Evolutionary conservation across 2,888 invertebrate genomes (phyloP), one percentile per base, ranked within the genome.

Genomic region (Microplitis manilae): DNA sequence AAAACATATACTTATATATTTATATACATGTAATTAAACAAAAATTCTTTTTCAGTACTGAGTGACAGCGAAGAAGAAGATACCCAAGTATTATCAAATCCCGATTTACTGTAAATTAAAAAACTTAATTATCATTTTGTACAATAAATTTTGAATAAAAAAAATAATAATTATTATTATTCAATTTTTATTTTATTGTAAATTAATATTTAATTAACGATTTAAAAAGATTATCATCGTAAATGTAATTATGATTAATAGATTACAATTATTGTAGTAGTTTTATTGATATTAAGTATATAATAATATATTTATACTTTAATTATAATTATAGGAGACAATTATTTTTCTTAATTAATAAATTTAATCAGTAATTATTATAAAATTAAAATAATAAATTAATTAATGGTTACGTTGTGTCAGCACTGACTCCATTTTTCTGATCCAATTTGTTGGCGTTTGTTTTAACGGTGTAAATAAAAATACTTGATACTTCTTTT

Each of bases 381-480:
- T 61, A 20, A 38, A 38, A 62, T 40, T 68, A 68, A 61, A 60
- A 59, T 30, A 30, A 30, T 30, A 30, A 20, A 61, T 76, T 74
- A 79, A 79, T 68, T 60, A 79, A 78, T 74, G 74, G 86, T 90
- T 90, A 92, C 85, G 91, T 91, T 65, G 92, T 88, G 88, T 94
- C 94, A 82, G 92, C 93, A 87, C 93, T 94, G 83, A 94, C 92
- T 84, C 95, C 95, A 90, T 95, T 95, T 88, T 94, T 95, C 90
- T 95, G 95, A 89, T 97, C 96, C 87, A 96, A 91, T 88, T 96
- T 96, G 90, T 96, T 96, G 81, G 95, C 94, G 90, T 97, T 97
- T 73, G 96, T 96, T 91, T 98, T 98, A 4, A 98, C 97, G 92
- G 96, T 97, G 89, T 98, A 98, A 86, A 98, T 97, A 89, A 98